Evolutionary conservation across 2,888 invertebrate genomes (phyloP), one percentile per base, ranked within the genome.

Genomic region (Xylota segnis): DNA sequence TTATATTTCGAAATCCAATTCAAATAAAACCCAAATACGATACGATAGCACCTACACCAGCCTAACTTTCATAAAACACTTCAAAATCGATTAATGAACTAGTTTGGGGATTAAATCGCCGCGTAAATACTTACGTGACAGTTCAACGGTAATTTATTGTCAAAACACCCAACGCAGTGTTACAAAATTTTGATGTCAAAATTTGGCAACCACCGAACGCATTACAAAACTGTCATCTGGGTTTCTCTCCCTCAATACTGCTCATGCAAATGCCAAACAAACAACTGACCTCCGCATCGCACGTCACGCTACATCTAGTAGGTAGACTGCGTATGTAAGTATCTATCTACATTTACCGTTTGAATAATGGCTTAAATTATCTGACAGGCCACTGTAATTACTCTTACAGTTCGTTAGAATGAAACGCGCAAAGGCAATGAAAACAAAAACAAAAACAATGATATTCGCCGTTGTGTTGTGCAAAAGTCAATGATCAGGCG

Each of bases 311-410:
- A 79, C 47, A 68, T 56, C 45, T 61, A 23, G 3, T 23, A 66
- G 54, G 3, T 23, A 66, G 54, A 70, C 58, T 63, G 37, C 23
- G 40, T 50, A 10, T 52, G n/a, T 50, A 10, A 45, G n/a, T 66
- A 12, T 65, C 40, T 34, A 12, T 45, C 56, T 76, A 65, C 12
- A 65, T 71, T 74, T 74, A 79, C 84, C 65, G 84, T 84, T 79
- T 66, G 71, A 84, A 71, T 84, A 84, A 84, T 79, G 75, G 79
- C 84, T 75, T 45, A 47, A 84, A 84, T 84, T 79, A 79, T 79
- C 75, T 84, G 79, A 76, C 84, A 71, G 45, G 54, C 56, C 75
- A 66, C 79, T 23, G 75, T 84, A 79, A 84, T 84, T 84, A 76
- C 79, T 74, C 72, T 18, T 74, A 76, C 56, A 61, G 79, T 70